Evolutionary conservation across 1,140 invertebrate species (phyloP), one percentile per base, ranked within the genome.

Genomic region (Pentalonia nigronervosa): DNA sequence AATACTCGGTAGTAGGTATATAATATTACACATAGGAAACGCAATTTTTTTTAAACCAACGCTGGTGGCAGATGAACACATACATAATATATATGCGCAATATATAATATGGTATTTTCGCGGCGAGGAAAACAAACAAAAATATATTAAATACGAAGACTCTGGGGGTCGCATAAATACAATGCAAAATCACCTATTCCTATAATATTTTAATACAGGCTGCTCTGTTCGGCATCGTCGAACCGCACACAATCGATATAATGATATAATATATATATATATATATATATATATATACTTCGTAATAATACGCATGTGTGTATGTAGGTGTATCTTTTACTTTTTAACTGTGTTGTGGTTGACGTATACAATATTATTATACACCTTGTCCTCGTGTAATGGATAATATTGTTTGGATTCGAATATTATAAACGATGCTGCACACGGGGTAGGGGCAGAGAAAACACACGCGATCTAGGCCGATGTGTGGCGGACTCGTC

Each of bases 241-340:
- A 45, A 87, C 84, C 25, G 84, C 36, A 48, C 45, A 36, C 84
- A 45, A 87, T 87, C 84, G 14, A 87, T 87, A 87, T 87, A n/a
- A n/a, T n/a, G n/a, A 86, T 45, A 45, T 86, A 86, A 84, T 23
- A 67, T 67, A 67, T 67, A 76, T 17, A 76, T n/a, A 41, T 41
- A 41, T 41, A 41, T 4, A 36, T 36, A 83, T 48, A 60, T 60
- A 67, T 76, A 67, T 67, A 76, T 17, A 76, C n/a, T 14, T 76
- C 14, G 14, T 76, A 34, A 67, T 36, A 41, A 23, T 84, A 23
- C 34, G 36, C 41, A 25, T 83, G 50, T 53, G 50, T 81, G 21
- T 84, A 23, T 21, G 41, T 41, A 41, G 9, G 30, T 36, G 4
- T 48, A 87, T 25, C 25, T 87, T 48, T n/a, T 23, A 48, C 84